Conservation (phyloP, 2,888 invertebrate species). For the Eupithecia tripunctaria region DNA sequence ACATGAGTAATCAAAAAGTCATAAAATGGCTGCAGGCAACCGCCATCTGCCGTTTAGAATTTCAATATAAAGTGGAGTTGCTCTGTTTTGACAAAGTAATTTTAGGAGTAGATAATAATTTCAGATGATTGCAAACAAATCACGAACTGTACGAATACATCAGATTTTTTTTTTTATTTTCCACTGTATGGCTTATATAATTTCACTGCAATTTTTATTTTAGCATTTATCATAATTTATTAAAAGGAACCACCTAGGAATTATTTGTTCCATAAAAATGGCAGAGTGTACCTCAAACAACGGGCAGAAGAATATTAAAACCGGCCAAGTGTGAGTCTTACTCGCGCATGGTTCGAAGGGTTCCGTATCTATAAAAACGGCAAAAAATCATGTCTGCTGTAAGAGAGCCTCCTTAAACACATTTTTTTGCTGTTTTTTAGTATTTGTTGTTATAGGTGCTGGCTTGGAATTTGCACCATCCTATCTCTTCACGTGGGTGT, state of each 20-base stretch:
- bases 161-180: background rate
- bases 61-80: conserved; percentile 9
- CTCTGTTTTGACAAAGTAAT: conserved; percentile 22
- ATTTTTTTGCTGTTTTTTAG: too few relatives aligned
- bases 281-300: background rate
- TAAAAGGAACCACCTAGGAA: too few relatives aligned
- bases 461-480: too few relatives aligned
- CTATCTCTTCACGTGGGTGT: too few relatives aligned
- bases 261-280: too few relatives aligned
- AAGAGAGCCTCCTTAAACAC: too few relatives aligned
- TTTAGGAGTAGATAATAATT: conserved; percentile 17
- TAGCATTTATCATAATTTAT: background rate
- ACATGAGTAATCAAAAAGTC: background rate
- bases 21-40: background rate
- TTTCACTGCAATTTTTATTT: background rate
- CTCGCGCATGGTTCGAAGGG: too few relatives aligned
- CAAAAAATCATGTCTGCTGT: too few relatives aligned
- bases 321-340: too few relatives aligned
- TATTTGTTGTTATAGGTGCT: too few relatives aligned
- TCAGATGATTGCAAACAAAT: conserved; percentile 13
- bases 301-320: background rate
- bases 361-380: too few relatives aligned
- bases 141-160: conserved; percentile 16
- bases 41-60: background rate
- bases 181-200: background rate